A percentile compares a stretch with the other conserved stretches of the same genome.
These are phyloP conservation scores for Globodera rostochiensis DNA, from an alignment of 1,140 invertebrate species.

Conservation along the genomic window DNA sequence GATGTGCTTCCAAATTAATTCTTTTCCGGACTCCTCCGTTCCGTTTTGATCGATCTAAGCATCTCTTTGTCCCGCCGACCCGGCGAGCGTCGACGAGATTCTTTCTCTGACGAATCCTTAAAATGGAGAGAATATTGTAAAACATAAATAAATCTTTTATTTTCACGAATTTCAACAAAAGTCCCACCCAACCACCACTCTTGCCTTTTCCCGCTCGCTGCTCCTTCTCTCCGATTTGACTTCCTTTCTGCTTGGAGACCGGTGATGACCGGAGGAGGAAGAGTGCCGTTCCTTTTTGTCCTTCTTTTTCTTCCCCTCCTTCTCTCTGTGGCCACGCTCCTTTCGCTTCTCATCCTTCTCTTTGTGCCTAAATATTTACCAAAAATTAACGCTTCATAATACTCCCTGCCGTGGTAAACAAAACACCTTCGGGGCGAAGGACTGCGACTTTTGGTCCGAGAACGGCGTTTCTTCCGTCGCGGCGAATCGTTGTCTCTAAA, in stretches of 20 bases:
- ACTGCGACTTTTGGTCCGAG: constrained; percentile 28
- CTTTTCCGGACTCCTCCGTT: constrained; percentile 26
- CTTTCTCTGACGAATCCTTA: constrained; percentile 18
- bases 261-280: constrained; percentile 10
- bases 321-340: constrained; percentile 17
- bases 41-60: constrained; percentile 6
- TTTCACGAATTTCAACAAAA: background rate
- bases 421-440: constrained; percentile 23
- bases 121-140: background rate
- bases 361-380: constrained; percentile 6
- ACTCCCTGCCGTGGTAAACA: background rate
- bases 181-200: background rate
- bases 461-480: constrained; percentile 12
- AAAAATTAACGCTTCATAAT: background rate
- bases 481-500: constrained; percentile 23
- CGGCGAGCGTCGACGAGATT: constrained; percentile 19
- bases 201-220: constrained; percentile 22
- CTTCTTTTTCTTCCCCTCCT: constrained; percentile 22
- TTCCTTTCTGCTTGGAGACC: constrained; percentile 25
- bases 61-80: constrained; percentile 20
- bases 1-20: background rate
- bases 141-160: too few species aligned
- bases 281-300: constrained; percentile 5
- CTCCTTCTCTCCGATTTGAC: constrained; percentile 29
- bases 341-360: constrained; percentile 24